Percentiles rank a stretch among this genome's conserved stretches.
Evolutionary conservation across 2,888 invertebrate species (phyloP).

Genomic region (Gerosis bhagava): DNA sequence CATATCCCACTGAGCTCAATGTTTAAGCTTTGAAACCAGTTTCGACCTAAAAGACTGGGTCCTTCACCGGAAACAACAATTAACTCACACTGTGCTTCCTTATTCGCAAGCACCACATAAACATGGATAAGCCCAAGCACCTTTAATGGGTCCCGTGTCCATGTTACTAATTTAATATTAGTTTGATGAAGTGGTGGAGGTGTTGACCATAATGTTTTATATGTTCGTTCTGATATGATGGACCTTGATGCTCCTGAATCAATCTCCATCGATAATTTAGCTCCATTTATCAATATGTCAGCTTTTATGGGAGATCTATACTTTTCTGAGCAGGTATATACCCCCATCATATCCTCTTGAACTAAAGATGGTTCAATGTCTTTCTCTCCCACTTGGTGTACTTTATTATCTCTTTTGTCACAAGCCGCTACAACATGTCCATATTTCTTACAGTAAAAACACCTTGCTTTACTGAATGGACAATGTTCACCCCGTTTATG

Average conservation of each 20-base stretch:
- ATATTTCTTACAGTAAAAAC: too few species aligned
- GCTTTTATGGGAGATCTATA: too few species aligned
- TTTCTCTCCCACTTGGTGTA: too few species aligned
- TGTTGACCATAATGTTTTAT: background rate
- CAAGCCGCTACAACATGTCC: too few species aligned
- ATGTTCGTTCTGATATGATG: slow-evolving; percentile 1
- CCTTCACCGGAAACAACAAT: slow-evolving; percentile 3
- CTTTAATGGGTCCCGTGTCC: slow-evolving; percentile 8
- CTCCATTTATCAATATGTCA: too few species aligned
- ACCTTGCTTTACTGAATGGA: too few species aligned
- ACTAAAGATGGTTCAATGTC: too few species aligned
- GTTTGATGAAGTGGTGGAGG: background rate
- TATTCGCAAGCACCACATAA: background rate
- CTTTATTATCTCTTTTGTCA: too few species aligned
- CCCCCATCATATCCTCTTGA: too few species aligned
- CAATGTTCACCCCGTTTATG: too few species aligned
- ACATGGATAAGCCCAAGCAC: slow-evolving; percentile 2
- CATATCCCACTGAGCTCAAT: too few species aligned
- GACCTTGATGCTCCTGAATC: slow-evolving; percentile 7
- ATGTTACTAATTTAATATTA: slow-evolving; percentile 9
- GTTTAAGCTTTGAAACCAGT: slow-evolving; percentile 5
- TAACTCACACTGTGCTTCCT: slow-evolving; percentile 1
- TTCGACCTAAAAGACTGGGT: background rate
- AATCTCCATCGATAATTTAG: slow-evolving; percentile 1
- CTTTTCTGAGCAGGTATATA: too few species aligned